Evolutionary conservation across 2,888 invertebrate genomes (phyloP), one percentile per base, ranked within the genome.

Genomic region (Aquatica leii): DNA sequence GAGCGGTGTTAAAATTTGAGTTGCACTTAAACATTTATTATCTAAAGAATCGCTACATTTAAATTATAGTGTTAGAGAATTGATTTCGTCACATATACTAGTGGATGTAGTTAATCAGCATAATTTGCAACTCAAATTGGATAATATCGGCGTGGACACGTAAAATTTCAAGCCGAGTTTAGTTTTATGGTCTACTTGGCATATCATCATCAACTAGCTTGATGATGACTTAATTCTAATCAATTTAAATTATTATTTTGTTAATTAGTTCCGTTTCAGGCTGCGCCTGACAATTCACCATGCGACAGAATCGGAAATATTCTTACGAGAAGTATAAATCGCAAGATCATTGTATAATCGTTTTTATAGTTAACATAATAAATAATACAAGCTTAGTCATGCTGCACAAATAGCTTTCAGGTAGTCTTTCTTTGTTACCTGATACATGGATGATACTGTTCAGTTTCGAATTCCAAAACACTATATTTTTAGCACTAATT

Each of bases 161-260:
- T 53, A 52, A 40, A 59, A 18, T 53, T 52, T 35, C 43, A 20
- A 35, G 34, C 43, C 35, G 17, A 41, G 41, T 35, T 24, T 50
- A 50, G 49, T 49, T 54, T 60, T 49, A 60, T 48, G 54, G 53
- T 49, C 49, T 54, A 48, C 21, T 59, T 46, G 34, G 11, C 34
- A 43, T 17, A 37, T 1, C n/a, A 17, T 31, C 31, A 46, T 18
- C 5, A 46, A 18, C 3, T 46, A 46, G 46, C 18, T 9, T 5
- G 17, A 18, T 43, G 55, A 61, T 61, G 55, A 55, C 61, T 61
- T 61, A 50, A 55, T 59, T 40, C 14, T 55, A 8, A 17, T 14
- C n/a, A n/a, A n/a, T n/a, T n/a, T n/a, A n/a, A n/a, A n/a, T n/a
- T n/a, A n/a, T n/a, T n/a, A n/a, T n/a, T n/a, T n/a, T n/a, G n/a